Conservation (phyloP, 35 echinoderm and acorn worm genomes). For the Anneissia japonica region DNA sequence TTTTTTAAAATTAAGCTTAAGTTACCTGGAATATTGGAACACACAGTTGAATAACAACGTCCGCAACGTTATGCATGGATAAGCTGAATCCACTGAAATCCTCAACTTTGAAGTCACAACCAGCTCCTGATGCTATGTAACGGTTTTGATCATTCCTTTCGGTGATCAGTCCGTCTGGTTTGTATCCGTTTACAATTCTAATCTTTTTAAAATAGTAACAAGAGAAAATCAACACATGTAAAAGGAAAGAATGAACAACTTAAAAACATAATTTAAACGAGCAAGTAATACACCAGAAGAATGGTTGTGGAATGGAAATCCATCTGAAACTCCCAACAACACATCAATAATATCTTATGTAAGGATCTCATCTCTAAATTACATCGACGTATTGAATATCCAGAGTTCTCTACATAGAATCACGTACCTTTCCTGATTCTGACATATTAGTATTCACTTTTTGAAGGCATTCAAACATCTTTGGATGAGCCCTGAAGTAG, state of each 20-base stretch:
- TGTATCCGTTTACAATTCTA: slow-evolving; percentile 1
- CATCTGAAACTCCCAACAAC: no score
- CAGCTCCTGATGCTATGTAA: background rate
- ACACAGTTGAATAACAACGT: background rate
- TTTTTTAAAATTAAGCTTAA: no score
- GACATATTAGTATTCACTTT: slow-evolving; percentile 24
- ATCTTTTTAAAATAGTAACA: background rate
- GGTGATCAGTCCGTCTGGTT: background rate
- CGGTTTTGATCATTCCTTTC: background rate
- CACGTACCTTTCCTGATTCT: slow-evolving; percentile 4
- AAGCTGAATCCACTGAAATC: background rate
- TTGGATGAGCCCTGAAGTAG: slow-evolving; percentile 26
- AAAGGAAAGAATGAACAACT: no score
- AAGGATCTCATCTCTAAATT: no score
- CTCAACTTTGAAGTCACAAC: background rate
- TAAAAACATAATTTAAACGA: no score
- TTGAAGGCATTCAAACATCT: slow-evolving; percentile 24
- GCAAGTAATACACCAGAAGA: no score
- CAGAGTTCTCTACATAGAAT: background rate
- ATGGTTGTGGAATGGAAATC: no score
- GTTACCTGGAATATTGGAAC: slow-evolving; percentile 28
- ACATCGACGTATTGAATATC: no score
- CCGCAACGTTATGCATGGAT: background rate
- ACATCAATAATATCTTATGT: no score
- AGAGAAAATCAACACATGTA: no score